phyloP scores from a whole-genome alignment of 2,888 invertebrate genomes.

The Caenorhabditis sp. region DNA sequence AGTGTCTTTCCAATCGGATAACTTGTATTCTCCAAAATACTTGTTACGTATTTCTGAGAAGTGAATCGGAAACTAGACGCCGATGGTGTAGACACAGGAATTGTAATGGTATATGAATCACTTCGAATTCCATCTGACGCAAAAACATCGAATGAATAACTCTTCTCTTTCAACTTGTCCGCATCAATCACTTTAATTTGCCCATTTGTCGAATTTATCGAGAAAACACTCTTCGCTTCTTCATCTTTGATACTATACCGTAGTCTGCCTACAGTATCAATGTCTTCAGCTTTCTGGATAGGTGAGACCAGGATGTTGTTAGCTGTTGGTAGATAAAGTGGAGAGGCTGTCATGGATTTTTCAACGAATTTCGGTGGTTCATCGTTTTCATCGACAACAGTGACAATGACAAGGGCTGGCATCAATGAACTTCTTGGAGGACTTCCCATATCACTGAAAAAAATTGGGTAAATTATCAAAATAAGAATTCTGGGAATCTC shows the following conservation, averaged over 20 bases:
- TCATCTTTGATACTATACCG: conserved; percentile 44
- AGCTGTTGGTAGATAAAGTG: conserved; percentile 78
- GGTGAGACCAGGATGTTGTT: conserved; percentile 79
- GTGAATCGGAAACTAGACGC: conserved; percentile 43
- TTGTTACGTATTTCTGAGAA: conserved; percentile 36
- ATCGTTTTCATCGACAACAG: conserved; percentile 76
- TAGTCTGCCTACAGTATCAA: conserved; percentile 67
- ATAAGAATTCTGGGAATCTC: too few relatives aligned
- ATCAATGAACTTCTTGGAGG: conserved; percentile 83
- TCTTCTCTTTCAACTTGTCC: conserved; percentile 14
- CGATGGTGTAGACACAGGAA: conserved; percentile 11
- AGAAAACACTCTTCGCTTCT: conserved; percentile 74
- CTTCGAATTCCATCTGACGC: conserved; percentile 52
- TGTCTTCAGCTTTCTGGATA: conserved; percentile 63
- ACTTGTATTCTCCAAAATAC: conserved; percentile 74
- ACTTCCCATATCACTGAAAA: conserved; percentile 76
- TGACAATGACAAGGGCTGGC: conserved; percentile 82
- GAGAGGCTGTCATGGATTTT: conserved; percentile 61
- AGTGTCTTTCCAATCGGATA: conserved; percentile 73
- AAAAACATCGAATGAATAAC: conserved; percentile 22
- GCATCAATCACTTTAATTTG: conserved; percentile 74
- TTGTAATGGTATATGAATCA: neutral
- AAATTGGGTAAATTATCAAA: too few relatives aligned
- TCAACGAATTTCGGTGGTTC: conserved; percentile 71
- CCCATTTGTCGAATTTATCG: conserved; percentile 83